Base-by-base conservation (phyloP, 2,888 invertebrate genomes). In the Hipparchia sbordonii region DNA sequence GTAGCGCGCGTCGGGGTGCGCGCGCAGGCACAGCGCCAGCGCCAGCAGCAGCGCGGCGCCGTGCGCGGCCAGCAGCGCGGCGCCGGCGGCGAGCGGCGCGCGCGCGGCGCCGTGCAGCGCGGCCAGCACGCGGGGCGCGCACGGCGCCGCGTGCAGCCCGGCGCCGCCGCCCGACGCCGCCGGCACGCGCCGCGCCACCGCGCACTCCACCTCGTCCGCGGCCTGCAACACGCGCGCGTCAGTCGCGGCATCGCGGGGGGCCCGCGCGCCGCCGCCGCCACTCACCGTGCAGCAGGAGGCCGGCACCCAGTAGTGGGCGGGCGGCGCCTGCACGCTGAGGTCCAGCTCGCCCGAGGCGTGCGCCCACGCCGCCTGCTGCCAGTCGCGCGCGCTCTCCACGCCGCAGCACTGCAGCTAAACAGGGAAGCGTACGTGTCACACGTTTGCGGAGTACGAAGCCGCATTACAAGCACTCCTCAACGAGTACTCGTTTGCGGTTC, bases 351-450 rank as follows among this genome's bases (percentile, higher is more conserved):
- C 74, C 12, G 63, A 10, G 62, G 59, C 71, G n/a, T 70, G 70
- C 57, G 62, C 82, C 90, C 90, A 91, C 70, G 77, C 82, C 59
- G 91, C 87, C 76, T 79, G 80, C 84, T 89, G 91, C 99, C 99
- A 99, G 93, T 99, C 99, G 89, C 98, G 97, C 77, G 97, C 97
- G n/a, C 97, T 96, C 85, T 97, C 97, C 79, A 98, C 98, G 69
- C 99, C 99, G 92, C 99, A 99, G 87, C 99, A 99, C 87, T 97
- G 96, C 87, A 98, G 91, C 96, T 97, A 90, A 2, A 70, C 71
- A 12, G 45, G 4, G 39, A 4, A 5, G 7, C 48, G 13, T 6
- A 73, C 39, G 39, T 5, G 39, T 39, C 5, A 39, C 39, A 39
- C 5, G 39, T 1, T 39, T 39, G 5, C 5, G 5, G 2, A 5